Conservation (phyloP, 2,797 vertebrate species). For the Macropus fuliginosus region DNA sequence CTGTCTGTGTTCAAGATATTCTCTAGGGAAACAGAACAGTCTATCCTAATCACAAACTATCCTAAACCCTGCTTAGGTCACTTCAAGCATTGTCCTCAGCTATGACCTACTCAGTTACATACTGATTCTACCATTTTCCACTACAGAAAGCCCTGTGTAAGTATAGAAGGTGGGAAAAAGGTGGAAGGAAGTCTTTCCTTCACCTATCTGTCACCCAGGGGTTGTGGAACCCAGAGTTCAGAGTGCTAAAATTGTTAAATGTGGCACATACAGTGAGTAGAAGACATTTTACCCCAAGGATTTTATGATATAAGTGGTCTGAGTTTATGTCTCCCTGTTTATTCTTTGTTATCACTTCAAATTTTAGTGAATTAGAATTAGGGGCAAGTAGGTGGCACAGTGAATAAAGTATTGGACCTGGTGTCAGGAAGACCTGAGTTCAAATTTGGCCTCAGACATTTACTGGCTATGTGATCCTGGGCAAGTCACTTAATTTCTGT, state of each 20-base stretch:
- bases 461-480: not conserved
- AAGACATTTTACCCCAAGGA: not conserved
- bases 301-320: not conserved
- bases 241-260: not conserved
- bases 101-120: not conserved
- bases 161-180: too few species aligned
- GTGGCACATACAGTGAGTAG: not conserved
- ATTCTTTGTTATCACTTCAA: not conserved
- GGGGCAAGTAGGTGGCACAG: not conserved
- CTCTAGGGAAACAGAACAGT: not conserved
- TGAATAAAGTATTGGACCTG: not conserved
- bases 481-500: not conserved
- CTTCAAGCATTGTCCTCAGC: not conserved
- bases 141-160: too few species aligned
- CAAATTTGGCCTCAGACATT: not conserved
- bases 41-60: too few species aligned
- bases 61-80: not conserved
- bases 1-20: not conserved
- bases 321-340: not conserved
- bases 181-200: not conserved
- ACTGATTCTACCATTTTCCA: not conserved
- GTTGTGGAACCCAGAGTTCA: not conserved
- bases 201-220: not conserved
- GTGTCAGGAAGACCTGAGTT: not conserved
- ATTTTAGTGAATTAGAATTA: not conserved